Conservation (phyloP, 2,888 invertebrate species). For the Pristionchus mayeri region DNA sequence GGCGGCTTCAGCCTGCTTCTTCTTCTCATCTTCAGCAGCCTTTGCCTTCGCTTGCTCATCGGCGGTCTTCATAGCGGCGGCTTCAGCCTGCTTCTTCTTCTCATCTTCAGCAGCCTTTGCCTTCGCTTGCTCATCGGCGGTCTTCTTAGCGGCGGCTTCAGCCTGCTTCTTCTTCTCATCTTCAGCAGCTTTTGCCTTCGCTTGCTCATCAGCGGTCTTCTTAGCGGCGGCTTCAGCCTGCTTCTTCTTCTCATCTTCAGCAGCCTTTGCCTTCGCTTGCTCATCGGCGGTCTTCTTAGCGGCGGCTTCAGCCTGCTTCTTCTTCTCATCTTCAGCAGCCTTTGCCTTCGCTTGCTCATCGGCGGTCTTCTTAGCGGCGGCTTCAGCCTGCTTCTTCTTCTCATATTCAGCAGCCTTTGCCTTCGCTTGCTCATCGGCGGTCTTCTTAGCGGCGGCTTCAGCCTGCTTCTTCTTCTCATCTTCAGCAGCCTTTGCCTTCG, state of each 20-base stretch:
- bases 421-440: constrained; percentile 30
- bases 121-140: background rate
- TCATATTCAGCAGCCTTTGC: background rate
- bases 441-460: background rate
- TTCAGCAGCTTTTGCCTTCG: too few relatives aligned
- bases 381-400: constrained; percentile 44
- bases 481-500: too few relatives aligned
- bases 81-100: too few relatives aligned
- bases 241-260: background rate
- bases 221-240: background rate
- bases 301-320: background rate
- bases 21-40: too few relatives aligned
- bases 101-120: background rate
- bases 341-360: constrained; percentile 6
- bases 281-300: constrained; percentile 30
- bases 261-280: background rate
- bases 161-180: background rate
- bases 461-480: background rate
- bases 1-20: too few relatives aligned
- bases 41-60: too few relatives aligned
- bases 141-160: background rate
- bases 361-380: constrained; percentile 41
- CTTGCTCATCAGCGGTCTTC: constrained; percentile 19
- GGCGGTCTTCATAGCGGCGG: too few relatives aligned
- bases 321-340: constrained; percentile 22